Evolutionary conservation across 2,797 vertebrate species (phyloP), one percentile per base, ranked within the genome.

Genomic region (Alauda arvensis): DNA sequence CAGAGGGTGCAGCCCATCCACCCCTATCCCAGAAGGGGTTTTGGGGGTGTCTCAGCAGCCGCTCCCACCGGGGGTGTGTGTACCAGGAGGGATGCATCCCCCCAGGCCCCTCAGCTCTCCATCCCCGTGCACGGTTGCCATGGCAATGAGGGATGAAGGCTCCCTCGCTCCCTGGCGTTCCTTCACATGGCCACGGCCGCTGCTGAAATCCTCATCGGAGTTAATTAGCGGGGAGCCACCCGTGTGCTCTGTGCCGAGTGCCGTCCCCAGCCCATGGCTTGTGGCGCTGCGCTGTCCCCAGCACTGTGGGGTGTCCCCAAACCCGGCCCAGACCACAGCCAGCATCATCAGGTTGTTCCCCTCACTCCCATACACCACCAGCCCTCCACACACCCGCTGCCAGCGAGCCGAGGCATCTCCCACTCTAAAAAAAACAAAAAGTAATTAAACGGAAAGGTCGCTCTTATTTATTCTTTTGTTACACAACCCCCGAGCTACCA

Each of bases 391-490:
- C 34, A 4, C 28, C 3, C 43, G 0, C 59, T 65, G 45, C 40
- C 5, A 4, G n/a, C 19, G 40, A 37, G 49, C 43, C 6, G 2
- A 31, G 34, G 4, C 40, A 43, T 89, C 79, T 40, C 70, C 78
- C 86, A 10, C 29, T 37, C 59, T 43, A 2, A 21, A 40, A 61
- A 25, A 52, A 21, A 40, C 57, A 25, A 52, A 53, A 45, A 39
- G 56, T 34, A 90, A 92, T 92, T 91, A 87, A 92, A 85, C 5
- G 23, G 70, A 93, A 94, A 94, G 91, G 88, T 88, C 68, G 23
- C 46, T 67, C 81, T 87, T 91, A 81, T 94, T 94, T 89, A 89
- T 89, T 82, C 90, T 72, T 70, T 75, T 53, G 52, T 82, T 88
- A 51, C 7, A 5, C 61, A 16, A 82, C 53, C 83, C 78, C 69